phyloP scores from a whole-genome alignment of 2,113 vertebrate genomes.

The Oncorhynchus mykiss region DNA sequence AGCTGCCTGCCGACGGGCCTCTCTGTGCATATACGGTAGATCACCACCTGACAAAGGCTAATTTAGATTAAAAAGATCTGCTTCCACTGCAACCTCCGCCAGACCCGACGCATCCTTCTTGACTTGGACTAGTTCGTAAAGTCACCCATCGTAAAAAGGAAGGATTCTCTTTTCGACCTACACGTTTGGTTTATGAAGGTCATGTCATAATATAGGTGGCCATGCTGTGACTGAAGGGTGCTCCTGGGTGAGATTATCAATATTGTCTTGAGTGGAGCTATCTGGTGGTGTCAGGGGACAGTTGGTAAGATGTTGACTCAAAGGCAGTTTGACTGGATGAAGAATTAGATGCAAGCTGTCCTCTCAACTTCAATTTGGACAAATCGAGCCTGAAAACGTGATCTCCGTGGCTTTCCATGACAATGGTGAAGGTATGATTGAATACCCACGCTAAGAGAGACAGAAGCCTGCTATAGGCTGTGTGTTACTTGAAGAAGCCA shows the following conservation, averaged over 20 bases:
- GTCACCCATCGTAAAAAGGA: background rate
- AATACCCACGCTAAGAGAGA: background rate
- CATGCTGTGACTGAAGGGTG: background rate
- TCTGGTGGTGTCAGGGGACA: background rate
- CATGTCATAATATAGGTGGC: background rate
- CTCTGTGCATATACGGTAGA: slow-evolving; percentile 53
- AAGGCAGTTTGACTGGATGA: background rate
- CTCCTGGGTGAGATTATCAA: slow-evolving; percentile 1
- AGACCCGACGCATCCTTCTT: slow-evolving; percentile 17
- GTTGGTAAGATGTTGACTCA: background rate
- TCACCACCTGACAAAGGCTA: slow-evolving; percentile 62
- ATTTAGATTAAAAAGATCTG: slow-evolving; percentile 64
- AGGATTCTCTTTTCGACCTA: background rate
- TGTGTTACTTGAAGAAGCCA: no score
- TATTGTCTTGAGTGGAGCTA: no score
- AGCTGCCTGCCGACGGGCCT: slow-evolving; percentile 26
- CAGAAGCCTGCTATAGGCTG: background rate
- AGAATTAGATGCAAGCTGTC: background rate
- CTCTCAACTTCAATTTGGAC: no score
- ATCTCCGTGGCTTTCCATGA: background rate
- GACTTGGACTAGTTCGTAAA: background rate
- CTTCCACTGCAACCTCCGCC: slow-evolving; percentile 32
- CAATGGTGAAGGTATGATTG: background rate
- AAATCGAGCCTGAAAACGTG: background rate
- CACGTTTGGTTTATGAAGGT: background rate